phyloP scores from a whole-genome alignment of 1,140 invertebrate genomes.

The Nephotettix cincticeps region DNA sequence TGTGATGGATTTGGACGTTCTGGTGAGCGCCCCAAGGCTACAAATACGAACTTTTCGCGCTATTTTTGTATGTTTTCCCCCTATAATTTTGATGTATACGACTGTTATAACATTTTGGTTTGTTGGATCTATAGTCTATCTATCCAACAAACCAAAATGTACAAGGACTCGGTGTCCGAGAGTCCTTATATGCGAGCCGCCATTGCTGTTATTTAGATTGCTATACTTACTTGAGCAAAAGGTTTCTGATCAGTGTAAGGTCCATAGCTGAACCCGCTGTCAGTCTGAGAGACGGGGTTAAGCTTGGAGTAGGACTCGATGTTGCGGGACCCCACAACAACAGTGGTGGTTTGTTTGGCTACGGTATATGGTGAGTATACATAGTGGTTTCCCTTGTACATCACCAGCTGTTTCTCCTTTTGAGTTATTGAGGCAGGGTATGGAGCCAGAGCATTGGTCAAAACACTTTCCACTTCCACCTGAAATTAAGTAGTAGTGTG shows the following conservation, averaged over 20 bases:
- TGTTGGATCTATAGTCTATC: no score
- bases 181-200: no score
- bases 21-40: no score
- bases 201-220: no score
- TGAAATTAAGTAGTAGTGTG: no score
- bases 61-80: no score
- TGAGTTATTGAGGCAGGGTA: slow-evolving; percentile 88
- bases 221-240: slow-evolving; percentile 46
- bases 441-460: slow-evolving; percentile 72
- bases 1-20: no score
- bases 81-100: no score
- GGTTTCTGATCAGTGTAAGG: slow-evolving; percentile 75
- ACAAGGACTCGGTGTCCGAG: no score
- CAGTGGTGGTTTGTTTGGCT: slow-evolving; percentile 74
- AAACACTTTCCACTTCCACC: slow-evolving; percentile 71
- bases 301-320: slow-evolving; percentile 85
- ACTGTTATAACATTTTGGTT: no score
- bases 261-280: slow-evolving; percentile 82
- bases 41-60: no score
- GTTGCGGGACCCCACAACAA: slow-evolving; percentile 73
- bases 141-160: no score
- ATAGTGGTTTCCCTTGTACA: slow-evolving; percentile 82
- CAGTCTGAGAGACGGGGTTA: slow-evolving; percentile 78
- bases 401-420: slow-evolving; percentile 90
- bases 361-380: slow-evolving; percentile 81